phyloP scores from a whole-genome alignment of 1,140 invertebrate genomes.

The Sitophilus oryzae region DNA sequence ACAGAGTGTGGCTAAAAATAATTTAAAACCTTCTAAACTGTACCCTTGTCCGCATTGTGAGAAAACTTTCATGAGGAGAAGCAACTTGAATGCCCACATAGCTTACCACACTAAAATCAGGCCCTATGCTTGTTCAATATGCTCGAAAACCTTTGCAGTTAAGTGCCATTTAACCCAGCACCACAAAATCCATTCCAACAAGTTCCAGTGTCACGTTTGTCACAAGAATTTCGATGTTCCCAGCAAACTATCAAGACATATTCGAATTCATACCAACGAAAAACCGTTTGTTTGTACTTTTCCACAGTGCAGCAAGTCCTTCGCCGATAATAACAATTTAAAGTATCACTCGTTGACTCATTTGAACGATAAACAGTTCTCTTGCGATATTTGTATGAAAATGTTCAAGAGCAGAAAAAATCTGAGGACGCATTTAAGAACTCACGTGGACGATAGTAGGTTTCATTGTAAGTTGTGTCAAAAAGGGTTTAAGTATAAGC shows the following conservation, averaged over 20 bases:
- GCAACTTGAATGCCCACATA: conserved; percentile 5
- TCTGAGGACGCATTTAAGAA: conserved; percentile 1
- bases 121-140: background rate
- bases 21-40: background rate
- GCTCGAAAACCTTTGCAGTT: conserved; percentile 7
- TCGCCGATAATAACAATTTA: conserved; percentile 7
- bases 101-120: conserved; percentile 3
- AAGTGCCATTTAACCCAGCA: conserved; percentile 9
- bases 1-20: too few species aligned
- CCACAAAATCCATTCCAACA: conserved; percentile 2
- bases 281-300: conserved; percentile 2
- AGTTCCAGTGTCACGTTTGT: background rate
- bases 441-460: background rate
- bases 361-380: background rate
- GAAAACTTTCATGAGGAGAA: conserved; percentile 3
- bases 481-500: conserved; percentile 9
- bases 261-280: background rate
- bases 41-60: conserved; percentile 6
- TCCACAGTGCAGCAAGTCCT: background rate
- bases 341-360: conserved; percentile 2
- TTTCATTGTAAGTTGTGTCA: conserved; percentile 3
- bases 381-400: conserved; percentile 4
- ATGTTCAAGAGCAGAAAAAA: conserved; percentile 6
- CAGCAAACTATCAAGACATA: conserved; percentile 6
- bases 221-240: conserved; percentile 5